Evolutionary conservation across 1,140 invertebrate species (phyloP).

Genomic region (Drosophila novamexicana): DNA sequence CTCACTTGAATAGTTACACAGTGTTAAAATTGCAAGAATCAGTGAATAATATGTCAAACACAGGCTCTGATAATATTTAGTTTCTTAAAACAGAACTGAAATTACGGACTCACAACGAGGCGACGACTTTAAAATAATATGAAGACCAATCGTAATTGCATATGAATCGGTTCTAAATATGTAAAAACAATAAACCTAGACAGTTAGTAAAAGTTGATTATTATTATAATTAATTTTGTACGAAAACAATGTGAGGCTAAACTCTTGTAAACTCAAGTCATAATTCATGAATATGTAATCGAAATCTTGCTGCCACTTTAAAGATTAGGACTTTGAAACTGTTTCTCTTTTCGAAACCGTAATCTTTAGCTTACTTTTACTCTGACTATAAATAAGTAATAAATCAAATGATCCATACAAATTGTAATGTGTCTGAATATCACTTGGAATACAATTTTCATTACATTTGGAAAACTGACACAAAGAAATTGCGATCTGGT

Average conservation of each 20-base stretch:
- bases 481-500: not conserved
- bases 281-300: not conserved
- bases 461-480: no score
- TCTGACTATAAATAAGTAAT: not conserved
- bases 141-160: not conserved
- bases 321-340: not conserved
- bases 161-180: not conserved
- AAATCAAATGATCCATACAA: not conserved
- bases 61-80: not conserved
- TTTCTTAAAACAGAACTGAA: not conserved
- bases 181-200: not conserved
- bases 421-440: not conserved
- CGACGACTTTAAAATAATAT: not conserved
- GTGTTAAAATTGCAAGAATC: not conserved
- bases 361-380: no score
- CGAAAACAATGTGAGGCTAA: no score
- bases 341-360: not conserved
- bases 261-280: no score
- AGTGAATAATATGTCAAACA: not conserved
- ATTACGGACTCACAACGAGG: not conserved
- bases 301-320: not conserved
- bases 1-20: not conserved
- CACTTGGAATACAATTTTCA: not conserved
- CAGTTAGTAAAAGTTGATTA: not conserved
- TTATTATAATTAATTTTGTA: no score